Evolutionary conservation across 2,797 vertebrate genomes (phyloP).

Genomic region (Tragelaphus eurycerus): DNA sequence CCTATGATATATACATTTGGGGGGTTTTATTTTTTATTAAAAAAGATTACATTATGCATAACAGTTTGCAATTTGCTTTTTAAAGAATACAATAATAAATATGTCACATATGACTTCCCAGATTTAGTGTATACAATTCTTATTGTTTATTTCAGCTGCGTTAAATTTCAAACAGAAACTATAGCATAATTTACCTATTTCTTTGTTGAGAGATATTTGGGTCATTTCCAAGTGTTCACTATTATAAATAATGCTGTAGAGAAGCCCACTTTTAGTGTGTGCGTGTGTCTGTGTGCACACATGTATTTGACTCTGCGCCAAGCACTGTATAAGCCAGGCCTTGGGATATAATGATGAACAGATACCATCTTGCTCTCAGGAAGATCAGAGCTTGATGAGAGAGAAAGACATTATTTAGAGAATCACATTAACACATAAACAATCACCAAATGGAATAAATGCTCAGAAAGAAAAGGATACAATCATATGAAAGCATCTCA

Average conservation of each 20-base stretch:
- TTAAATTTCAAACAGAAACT: background rate
- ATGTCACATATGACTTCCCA: background rate
- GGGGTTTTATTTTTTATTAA: background rate
- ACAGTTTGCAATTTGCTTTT: background rate
- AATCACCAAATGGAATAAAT: background rate
- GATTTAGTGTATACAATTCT: background rate
- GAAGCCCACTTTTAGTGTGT: background rate
- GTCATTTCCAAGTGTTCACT: slow-evolving; percentile 28
- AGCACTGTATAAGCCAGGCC: background rate
- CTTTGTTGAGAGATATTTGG: background rate
- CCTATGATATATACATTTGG: background rate
- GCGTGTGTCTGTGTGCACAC: background rate
- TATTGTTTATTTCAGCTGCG: slow-evolving; percentile 8
- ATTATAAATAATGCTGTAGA: background rate
- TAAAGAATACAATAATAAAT: background rate
- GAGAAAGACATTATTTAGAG: background rate
- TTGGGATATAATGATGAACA: background rate
- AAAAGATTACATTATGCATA: background rate
- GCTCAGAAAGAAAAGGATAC: background rate
- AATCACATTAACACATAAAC: background rate
- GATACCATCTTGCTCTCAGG: background rate
- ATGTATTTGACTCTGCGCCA: background rate
- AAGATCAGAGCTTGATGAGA: background rate
- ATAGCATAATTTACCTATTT: background rate
- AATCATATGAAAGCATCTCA: background rate